Percentiles rank a stretch among this genome's conserved stretches.
phyloP scores from a whole-genome alignment of 2,113 vertebrate species.

The Lichenostomus cassidix region DNA sequence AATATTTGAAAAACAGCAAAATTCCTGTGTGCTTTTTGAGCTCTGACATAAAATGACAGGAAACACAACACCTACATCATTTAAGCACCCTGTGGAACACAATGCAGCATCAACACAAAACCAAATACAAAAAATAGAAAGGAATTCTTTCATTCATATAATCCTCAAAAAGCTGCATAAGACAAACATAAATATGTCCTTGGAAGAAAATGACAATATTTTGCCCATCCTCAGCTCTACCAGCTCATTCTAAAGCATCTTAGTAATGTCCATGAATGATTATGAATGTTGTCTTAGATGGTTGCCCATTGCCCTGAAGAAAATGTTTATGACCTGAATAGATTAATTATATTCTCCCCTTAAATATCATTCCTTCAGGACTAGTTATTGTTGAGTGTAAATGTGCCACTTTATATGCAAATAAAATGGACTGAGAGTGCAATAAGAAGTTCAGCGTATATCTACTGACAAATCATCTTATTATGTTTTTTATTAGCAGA shows the following conservation, averaged over 20 bases:
- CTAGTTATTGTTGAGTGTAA: slow-evolving; percentile 74
- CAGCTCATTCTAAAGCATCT: slow-evolving; percentile 48
- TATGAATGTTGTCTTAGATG: slow-evolving; percentile 67
- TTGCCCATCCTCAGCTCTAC: slow-evolving; percentile 34
- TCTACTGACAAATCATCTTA: slow-evolving; percentile 73
- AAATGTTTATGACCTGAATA: slow-evolving; percentile 73
- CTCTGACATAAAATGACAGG: not conserved
- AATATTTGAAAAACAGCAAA: slow-evolving; percentile 5
- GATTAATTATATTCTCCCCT: slow-evolving; percentile 73
- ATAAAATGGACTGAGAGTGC: slow-evolving; percentile 70
- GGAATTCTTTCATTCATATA: slow-evolving; percentile 17
- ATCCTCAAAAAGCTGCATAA: slow-evolving; percentile 12
- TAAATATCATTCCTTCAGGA: slow-evolving; percentile 76
- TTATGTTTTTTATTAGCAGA: slow-evolving; percentile 67
- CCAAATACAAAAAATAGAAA: slow-evolving; percentile 21
- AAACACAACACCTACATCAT: not conserved
- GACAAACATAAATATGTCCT: slow-evolving; percentile 30
- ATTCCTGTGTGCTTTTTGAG: not conserved
- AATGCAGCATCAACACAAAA: not conserved
- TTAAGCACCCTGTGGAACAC: not conserved
- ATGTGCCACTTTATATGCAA: slow-evolving; percentile 81
- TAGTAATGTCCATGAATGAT: slow-evolving; percentile 58
- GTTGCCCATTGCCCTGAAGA: slow-evolving; percentile 72
- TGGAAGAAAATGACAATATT: slow-evolving; percentile 41
- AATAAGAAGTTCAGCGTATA: slow-evolving; percentile 69